phyloP scores from a whole-genome alignment of 2,888 invertebrate genomes.

The Eremobia ochroleuca region DNA sequence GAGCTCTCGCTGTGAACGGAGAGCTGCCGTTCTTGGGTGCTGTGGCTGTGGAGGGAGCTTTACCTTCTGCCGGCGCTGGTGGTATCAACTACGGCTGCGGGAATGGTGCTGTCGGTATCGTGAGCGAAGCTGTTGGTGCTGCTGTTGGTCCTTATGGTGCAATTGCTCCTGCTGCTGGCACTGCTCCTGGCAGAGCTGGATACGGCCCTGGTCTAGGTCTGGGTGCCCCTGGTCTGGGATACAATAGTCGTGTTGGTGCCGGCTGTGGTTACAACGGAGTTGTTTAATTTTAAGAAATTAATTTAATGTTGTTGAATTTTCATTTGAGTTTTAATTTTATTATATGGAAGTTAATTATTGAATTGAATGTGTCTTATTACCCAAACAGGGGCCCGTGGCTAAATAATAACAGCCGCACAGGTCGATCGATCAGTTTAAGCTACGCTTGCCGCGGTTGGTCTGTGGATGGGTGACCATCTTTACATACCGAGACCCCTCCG shows the following conservation, averaged over 20 bases:
- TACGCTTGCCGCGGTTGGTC: no score
- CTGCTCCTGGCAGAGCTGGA: constrained; percentile 25
- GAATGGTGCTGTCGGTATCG: constrained; percentile 44
- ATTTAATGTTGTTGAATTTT: constrained; percentile 39
- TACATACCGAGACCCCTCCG: no score
- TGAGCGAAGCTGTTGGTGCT: constrained; percentile 53
- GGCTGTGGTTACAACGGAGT: constrained; percentile 34
- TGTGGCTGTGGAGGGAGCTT: constrained; percentile 71
- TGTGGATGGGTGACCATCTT: no score
- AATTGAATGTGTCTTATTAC: not conserved
- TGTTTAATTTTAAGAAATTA: constrained; percentile 9
- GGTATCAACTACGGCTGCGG: constrained; percentile 68
- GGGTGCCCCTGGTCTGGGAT: constrained; percentile 16
- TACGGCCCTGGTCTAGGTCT: constrained; percentile 37
- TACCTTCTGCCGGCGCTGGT: constrained; percentile 70
- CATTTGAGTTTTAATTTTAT: constrained; percentile 49
- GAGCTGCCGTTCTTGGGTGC: constrained; percentile 74
- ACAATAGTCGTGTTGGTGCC: constrained; percentile 25
- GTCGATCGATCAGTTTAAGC: no score
- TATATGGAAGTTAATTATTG: constrained; percentile 35
- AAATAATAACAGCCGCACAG: no score
- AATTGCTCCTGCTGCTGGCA: constrained; percentile 23
- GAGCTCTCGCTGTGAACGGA: constrained; percentile 69
- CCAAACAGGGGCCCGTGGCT: no score
- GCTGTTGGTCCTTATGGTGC: constrained; percentile 27